These are phyloP conservation scores for Sebastes ruberrimus DNA, from an alignment of 2,797 vertebrate species.

Conservation along the genomic window DNA sequence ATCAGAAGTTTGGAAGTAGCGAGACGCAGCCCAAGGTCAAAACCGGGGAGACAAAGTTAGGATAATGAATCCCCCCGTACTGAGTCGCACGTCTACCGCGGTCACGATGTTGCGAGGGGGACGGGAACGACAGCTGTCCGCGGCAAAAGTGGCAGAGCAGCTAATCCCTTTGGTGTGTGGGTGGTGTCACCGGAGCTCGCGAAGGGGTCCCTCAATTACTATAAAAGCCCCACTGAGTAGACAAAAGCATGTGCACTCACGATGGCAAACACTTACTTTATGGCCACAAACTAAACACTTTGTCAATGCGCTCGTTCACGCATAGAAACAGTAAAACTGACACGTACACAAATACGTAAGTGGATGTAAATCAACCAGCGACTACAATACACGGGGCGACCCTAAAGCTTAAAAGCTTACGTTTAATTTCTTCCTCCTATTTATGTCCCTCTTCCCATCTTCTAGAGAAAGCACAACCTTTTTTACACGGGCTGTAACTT, in stretches of 20 bases:
- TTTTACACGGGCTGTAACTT: constrained; percentile 10
- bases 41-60: constrained; percentile 28
- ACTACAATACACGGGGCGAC: not conserved
- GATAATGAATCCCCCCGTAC: constrained; percentile 19
- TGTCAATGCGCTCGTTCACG: not conserved
- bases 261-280: constrained; percentile 55
- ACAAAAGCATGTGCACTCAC: constrained; percentile 65
- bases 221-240: constrained; percentile 77
- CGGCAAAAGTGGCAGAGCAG: constrained; percentile 46
- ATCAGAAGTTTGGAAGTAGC: constrained; percentile 1
- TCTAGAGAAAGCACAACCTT: not conserved
- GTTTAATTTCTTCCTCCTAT: not conserved
- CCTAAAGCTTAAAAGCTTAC: not conserved
- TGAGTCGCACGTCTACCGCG: constrained; percentile 7
- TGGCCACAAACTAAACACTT: constrained; percentile 35
- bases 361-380: not conserved
- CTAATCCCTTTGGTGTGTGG: constrained; percentile 66
- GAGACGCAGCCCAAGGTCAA: constrained; percentile 49
- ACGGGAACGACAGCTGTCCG: constrained; percentile 49
- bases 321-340: not conserved
- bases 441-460: not conserved
- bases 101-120: constrained; percentile 1
- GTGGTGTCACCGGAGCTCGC: constrained; percentile 46
- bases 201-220: constrained; percentile 73
- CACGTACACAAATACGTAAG: not conserved